Evolutionary conservation across 1,140 invertebrate species (phyloP).

Genomic region (Tyrophagus putrescentiae): DNA sequence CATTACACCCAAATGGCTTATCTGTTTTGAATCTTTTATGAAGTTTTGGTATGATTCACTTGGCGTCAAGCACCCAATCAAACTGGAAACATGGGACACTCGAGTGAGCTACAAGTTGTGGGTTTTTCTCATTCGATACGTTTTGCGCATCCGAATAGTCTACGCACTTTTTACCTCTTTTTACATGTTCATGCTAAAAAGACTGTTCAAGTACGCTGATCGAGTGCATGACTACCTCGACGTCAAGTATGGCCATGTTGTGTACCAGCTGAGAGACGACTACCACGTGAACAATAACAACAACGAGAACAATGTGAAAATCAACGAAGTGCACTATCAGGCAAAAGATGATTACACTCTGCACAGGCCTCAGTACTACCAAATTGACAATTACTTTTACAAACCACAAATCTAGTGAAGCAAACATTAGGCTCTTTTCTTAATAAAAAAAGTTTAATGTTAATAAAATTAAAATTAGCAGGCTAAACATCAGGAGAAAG

Average conservation of each 20-base stretch:
- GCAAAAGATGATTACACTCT: no score
- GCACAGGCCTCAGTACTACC: background rate
- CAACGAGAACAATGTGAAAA: background rate
- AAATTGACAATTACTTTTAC: constrained; percentile 11
- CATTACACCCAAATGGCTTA: constrained; percentile 6
- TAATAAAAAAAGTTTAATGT: background rate
- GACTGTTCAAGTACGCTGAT: background rate
- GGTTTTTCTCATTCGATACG: constrained; percentile 12
- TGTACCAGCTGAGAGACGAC: background rate
- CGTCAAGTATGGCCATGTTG: constrained; percentile 10
- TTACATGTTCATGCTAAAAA: constrained; percentile 5
- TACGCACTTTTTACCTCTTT: background rate
- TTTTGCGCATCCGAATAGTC: constrained; percentile 6
- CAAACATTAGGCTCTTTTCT: background rate
- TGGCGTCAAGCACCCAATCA: constrained; percentile 8
- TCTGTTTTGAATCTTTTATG: constrained; percentile 22
- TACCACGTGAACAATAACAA: background rate
- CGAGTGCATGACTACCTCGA: constrained; percentile 8
- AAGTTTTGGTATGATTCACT: constrained; percentile 23
- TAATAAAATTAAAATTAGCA: background rate
- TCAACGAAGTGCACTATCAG: no score
- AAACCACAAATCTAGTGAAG: background rate
- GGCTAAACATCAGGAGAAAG: background rate
- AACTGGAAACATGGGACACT: background rate
- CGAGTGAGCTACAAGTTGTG: constrained; percentile 12